These are phyloP conservation scores for Alligator mississippiensis DNA, from an alignment of 2,113 vertebrate species.

Conservation along the genomic window DNA sequence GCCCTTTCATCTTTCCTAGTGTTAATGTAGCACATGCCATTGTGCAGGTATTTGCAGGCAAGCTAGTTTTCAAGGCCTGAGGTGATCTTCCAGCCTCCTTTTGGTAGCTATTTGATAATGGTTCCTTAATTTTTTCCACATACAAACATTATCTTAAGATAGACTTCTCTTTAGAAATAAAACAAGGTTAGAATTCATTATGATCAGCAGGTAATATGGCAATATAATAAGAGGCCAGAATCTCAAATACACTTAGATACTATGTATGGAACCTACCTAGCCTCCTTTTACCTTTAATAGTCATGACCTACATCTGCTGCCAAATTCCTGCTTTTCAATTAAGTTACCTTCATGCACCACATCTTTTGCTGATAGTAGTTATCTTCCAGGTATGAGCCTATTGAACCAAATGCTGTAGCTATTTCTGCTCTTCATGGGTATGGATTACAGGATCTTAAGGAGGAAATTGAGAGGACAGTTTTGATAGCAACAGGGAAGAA, in stretches of 20 bases:
- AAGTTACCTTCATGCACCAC: not conserved
- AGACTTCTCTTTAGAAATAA: not conserved
- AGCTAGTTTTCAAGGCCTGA: not conserved
- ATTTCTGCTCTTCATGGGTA: conserved; percentile 85
- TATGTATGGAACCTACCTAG: not conserved
- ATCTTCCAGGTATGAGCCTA: conserved; percentile 76
- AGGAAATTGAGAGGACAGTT: conserved; percentile 80
- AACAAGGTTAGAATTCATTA: not conserved
- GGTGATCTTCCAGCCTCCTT: not conserved
- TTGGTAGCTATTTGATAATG: not conserved
- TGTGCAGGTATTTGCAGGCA: not conserved
- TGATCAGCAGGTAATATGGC: not conserved
- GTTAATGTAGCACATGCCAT: not conserved
- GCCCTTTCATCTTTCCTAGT: not conserved
- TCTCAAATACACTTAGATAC: not conserved
- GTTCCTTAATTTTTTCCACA: not conserved
- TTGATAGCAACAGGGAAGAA: conserved; percentile 82
- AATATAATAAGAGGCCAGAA: not conserved
- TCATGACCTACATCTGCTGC: not conserved
- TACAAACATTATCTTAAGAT: not conserved
- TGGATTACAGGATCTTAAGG: conserved; percentile 84
- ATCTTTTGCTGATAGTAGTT: not conserved
- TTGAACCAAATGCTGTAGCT: conserved; percentile 70
- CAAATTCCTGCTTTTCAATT: not conserved
- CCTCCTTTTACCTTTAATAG: not conserved